Evolutionary conservation across 1,140 invertebrate genomes (phyloP).

Genomic region (Venturia canescens): DNA sequence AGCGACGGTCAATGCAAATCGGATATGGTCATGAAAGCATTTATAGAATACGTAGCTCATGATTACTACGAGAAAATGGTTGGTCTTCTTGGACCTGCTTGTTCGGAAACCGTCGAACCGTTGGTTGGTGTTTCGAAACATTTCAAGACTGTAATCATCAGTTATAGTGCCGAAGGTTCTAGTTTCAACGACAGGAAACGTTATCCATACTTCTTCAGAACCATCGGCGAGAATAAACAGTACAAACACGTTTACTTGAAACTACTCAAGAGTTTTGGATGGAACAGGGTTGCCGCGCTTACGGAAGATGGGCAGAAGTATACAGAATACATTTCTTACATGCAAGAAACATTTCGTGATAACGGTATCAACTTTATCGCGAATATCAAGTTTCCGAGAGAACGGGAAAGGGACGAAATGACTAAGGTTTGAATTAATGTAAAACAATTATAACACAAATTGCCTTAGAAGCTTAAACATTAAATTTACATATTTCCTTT

Average conservation of each 20-base stretch:
- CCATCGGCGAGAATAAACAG: slow-evolving; percentile 88
- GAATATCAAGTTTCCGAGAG: slow-evolving; percentile 84
- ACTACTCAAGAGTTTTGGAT: slow-evolving; percentile 82
- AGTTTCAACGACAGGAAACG: slow-evolving; percentile 83
- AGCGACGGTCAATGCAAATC: slow-evolving; percentile 85
- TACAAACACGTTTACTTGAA: slow-evolving; percentile 85
- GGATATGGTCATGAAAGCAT: slow-evolving; percentile 87
- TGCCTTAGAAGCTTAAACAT: neutral
- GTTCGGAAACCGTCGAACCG: slow-evolving; percentile 90
- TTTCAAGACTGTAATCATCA: slow-evolving; percentile 87
- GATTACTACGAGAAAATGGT: slow-evolving; percentile 79
- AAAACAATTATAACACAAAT: neutral
- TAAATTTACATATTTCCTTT: slow-evolving; percentile 57
- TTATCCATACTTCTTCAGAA: slow-evolving; percentile 91
- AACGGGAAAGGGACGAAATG: slow-evolving; percentile 74
- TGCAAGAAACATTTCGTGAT: slow-evolving; percentile 82
- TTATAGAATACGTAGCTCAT: slow-evolving; percentile 85
- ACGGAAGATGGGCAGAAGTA: slow-evolving; percentile 90
- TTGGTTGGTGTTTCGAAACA: slow-evolving; percentile 88
- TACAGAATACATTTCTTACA: slow-evolving; percentile 86
- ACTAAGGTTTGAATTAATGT: slow-evolving; percentile 71
- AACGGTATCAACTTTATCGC: slow-evolving; percentile 83
- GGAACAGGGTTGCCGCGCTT: slow-evolving; percentile 85
- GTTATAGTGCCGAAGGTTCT: slow-evolving; percentile 89
- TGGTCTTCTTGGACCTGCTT: slow-evolving; percentile 89